These are phyloP conservation scores for Castor canadensis DNA, from an alignment of 2,113 vertebrate species.

Conservation along the genomic window DNA sequence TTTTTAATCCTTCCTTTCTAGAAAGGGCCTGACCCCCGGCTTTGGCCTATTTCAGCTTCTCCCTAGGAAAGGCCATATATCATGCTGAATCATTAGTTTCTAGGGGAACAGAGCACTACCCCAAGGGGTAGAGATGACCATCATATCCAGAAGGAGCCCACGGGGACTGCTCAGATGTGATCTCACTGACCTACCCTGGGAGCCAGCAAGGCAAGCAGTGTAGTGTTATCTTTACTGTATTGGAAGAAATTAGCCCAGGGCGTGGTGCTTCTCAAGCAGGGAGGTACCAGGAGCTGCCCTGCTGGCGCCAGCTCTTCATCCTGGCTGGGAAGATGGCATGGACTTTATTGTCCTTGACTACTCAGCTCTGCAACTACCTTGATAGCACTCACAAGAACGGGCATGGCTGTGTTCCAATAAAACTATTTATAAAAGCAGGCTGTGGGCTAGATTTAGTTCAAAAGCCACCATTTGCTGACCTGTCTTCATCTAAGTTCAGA, in stretches of 20 bases:
- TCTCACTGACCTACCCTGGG: slow-evolving; percentile 15
- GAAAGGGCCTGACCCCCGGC: slow-evolving; percentile 79
- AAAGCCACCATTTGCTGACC: neutral
- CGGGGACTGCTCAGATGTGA: slow-evolving; percentile 51
- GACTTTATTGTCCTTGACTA: neutral
- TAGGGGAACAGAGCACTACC: slow-evolving; percentile 3
- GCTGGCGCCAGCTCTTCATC: neutral
- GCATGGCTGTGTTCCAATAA: neutral
- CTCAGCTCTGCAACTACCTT: neutral
- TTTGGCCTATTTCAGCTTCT: slow-evolving; percentile 79
- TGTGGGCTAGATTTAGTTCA: neutral
- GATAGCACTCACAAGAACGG: neutral
- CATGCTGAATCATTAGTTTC: slow-evolving; percentile 71
- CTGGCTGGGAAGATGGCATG: neutral
- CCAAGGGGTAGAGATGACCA: neutral
- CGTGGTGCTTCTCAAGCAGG: neutral
- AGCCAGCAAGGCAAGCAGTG: neutral
- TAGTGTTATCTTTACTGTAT: neutral
- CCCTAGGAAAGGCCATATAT: slow-evolving; percentile 80
- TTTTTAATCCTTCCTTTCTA: slow-evolving; percentile 81
- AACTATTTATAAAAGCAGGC: slow-evolving; percentile 36
- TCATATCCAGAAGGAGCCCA: slow-evolving; percentile 43
- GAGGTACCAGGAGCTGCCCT: neutral
- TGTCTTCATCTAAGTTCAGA: neutral
- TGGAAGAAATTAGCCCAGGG: neutral